Evolutionary conservation across 2,113 vertebrate genomes (phyloP).

Genomic region (Petromus typicus): DNA sequence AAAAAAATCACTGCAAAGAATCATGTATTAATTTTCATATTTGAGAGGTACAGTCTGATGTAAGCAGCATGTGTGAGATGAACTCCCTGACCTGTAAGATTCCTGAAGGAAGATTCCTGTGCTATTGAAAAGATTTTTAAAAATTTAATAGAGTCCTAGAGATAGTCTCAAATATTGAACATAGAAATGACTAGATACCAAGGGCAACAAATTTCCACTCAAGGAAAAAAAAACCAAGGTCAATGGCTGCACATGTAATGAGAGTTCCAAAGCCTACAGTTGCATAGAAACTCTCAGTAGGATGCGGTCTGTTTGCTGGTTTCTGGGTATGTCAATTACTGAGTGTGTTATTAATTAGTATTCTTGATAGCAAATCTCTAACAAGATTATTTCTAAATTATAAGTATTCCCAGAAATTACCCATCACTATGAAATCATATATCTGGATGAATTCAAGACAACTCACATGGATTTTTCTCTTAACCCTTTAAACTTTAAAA

Average conservation of each 20-base stretch:
- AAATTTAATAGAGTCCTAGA: not conserved
- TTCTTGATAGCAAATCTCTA: slow-evolving; percentile 38
- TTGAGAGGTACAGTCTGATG: not conserved
- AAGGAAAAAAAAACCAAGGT: not conserved
- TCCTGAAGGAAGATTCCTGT: slow-evolving; percentile 2
- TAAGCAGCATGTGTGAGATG: not conserved
- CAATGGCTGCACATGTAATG: not conserved
- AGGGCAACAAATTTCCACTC: not conserved
- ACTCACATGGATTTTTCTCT: not conserved
- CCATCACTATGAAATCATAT: not conserved
- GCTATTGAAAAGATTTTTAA: not conserved
- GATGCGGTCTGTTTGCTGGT: not conserved
- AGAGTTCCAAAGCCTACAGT: not conserved
- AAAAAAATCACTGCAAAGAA: not conserved
- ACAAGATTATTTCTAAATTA: slow-evolving; percentile 38
- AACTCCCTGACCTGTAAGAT: not conserved
- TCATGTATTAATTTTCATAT: not conserved
- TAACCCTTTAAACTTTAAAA: not conserved
- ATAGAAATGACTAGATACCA: not conserved
- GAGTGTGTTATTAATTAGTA: slow-evolving; percentile 8
- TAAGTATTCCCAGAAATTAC: slow-evolving; percentile 32
- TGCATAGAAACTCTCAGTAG: not conserved
- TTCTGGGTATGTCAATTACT: not conserved
- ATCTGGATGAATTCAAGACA: not conserved
- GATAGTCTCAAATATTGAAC: not conserved